phyloP scores from a whole-genome alignment of 2,888 invertebrate genomes.

The Aricia artaxerxes region DNA sequence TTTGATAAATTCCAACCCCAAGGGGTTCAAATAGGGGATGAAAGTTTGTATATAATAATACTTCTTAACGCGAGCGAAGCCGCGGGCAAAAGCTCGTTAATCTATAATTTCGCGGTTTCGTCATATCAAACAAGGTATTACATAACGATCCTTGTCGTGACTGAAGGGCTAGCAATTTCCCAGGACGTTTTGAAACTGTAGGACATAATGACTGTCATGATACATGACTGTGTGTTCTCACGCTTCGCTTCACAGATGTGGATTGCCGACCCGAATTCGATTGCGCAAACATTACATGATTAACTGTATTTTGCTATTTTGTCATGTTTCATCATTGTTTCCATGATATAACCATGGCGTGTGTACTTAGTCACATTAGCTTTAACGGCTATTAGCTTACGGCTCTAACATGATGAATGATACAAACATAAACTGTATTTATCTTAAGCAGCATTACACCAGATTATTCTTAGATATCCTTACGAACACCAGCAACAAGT shows the following conservation, averaged over 20 bases:
- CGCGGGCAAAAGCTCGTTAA: background rate
- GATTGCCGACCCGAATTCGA: slow-evolving; percentile 43
- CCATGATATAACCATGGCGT: background rate
- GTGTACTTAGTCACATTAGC: background rate
- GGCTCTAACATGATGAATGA: background rate
- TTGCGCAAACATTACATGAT: slow-evolving; percentile 43
- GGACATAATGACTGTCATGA: slow-evolving; percentile 66
- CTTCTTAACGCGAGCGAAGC: too few species aligned
- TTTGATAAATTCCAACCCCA: too few species aligned
- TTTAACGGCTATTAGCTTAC: background rate
- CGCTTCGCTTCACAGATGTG: slow-evolving; percentile 60
- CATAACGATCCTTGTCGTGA: slow-evolving; percentile 71
- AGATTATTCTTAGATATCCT: too few species aligned
- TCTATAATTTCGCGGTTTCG: slow-evolving; percentile 40
- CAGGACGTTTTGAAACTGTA: slow-evolving; percentile 63
- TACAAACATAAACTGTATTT: background rate
- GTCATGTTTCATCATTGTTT: slow-evolving; percentile 20
- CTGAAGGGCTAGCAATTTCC: slow-evolving; percentile 58
- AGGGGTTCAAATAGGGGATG: too few species aligned
- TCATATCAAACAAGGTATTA: slow-evolving; percentile 51
- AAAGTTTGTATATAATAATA: too few species aligned
- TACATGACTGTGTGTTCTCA: slow-evolving; percentile 60
- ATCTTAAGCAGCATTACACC: too few species aligned
- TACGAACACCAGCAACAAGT: too few species aligned
- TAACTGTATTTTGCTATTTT: slow-evolving; percentile 28